Percentiles rank a stretch among this genome's conserved stretches.
phyloP scores from a whole-genome alignment of 1,140 invertebrate species.

The Stegodyphus mimosarum region DNA sequence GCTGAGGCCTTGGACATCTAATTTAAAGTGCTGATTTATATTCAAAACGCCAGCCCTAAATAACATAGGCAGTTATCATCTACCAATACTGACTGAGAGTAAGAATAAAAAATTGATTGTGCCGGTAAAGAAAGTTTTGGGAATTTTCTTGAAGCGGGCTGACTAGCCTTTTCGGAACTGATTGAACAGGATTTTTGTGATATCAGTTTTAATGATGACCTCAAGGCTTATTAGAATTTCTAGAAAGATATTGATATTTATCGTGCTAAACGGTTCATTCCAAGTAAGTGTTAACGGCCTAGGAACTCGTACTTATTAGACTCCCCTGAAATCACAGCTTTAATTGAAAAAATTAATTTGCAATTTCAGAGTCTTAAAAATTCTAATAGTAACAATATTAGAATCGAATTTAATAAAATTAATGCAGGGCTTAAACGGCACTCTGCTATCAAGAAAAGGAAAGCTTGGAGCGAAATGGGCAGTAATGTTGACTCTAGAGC shows the following conservation, averaged over 20 bases:
- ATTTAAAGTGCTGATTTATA: conserved; percentile 8
- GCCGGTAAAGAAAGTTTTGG: neutral
- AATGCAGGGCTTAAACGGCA: conserved; percentile 17
- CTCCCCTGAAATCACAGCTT: neutral
- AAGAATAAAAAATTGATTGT: neutral
- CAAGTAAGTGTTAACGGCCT: neutral
- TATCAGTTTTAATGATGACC: neutral
- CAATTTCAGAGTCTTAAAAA: neutral
- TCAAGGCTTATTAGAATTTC: neutral
- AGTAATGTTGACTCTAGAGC: conserved; percentile 24
- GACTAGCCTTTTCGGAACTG: neutral
- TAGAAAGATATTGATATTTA: neutral
- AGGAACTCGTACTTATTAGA: neutral
- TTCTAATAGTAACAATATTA: neutral
- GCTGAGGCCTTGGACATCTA: conserved; percentile 6
- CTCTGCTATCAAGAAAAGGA: conserved; percentile 12
- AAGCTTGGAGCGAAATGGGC: conserved; percentile 15
- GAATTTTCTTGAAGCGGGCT: conserved; percentile 4
- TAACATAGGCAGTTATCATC: conserved; percentile 13
- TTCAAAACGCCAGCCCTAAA: neutral
- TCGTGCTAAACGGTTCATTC: conserved; percentile 7
- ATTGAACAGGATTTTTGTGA: neutral
- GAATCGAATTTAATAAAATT: conserved; percentile 16
- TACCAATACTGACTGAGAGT: conserved; percentile 4
- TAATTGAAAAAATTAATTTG: neutral